A percentile compares a stretch with the other conserved stretches of the same genome.
These are phyloP conservation scores for Acanthopleura granulata DNA, from an alignment of 2,888 invertebrate genomes.

Conservation along the genomic window DNA sequence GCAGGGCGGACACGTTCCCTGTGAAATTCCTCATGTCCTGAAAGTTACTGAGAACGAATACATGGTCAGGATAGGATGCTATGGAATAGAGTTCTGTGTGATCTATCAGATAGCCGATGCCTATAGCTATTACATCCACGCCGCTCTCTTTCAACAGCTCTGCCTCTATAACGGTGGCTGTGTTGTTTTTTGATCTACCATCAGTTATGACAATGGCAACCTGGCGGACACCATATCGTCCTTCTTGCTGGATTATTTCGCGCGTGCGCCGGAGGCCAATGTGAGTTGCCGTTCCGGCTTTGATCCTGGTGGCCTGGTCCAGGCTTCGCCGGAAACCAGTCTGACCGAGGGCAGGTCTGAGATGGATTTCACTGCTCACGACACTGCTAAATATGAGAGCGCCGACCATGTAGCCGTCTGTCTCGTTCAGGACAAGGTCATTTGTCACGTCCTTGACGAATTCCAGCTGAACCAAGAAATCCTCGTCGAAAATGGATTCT, in stretches of 20 bases:
- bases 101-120: not conserved
- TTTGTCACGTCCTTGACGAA: not conserved
- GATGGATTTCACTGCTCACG: not conserved
- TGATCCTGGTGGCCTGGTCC: not conserved
- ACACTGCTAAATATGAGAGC: constrained; percentile 2
- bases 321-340: not conserved
- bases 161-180: not conserved
- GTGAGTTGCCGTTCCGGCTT: constrained; percentile 8
- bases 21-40: not conserved
- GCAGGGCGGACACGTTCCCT: not conserved
- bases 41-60: not conserved
- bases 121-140: not conserved
- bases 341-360: not conserved
- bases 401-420: not conserved
- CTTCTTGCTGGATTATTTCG: not conserved
- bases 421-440: not conserved
- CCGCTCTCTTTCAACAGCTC: not conserved
- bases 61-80: not conserved
- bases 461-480: constrained; percentile 26
- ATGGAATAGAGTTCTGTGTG: not conserved
- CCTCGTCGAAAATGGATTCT: constrained; percentile 34
- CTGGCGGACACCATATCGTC: not conserved
- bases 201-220: constrained; percentile 7
- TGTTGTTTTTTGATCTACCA: not conserved
- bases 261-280: not conserved